Evolutionary conservation across 2,797 vertebrate species (phyloP).

Genomic region (Decapterus maruadsi): DNA sequence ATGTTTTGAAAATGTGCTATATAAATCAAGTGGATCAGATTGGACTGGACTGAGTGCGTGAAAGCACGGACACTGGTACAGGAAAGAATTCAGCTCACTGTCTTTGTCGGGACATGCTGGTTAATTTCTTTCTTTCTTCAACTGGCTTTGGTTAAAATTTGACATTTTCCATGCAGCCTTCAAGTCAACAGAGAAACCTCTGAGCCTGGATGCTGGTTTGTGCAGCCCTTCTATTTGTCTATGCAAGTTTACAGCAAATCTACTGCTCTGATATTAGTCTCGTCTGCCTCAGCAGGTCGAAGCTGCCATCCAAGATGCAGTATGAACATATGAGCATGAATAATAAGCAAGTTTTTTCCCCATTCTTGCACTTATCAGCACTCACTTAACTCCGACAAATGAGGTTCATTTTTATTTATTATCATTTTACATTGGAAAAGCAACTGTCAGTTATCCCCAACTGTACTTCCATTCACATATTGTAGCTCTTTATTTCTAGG

Average conservation of each 20-base stretch:
- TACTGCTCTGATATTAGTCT: neutral
- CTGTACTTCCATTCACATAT: constrained; percentile 83
- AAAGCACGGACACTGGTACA: too few relatives aligned
- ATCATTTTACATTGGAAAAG: constrained; percentile 87
- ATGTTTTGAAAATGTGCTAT: too few relatives aligned
- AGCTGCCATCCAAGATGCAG: neutral
- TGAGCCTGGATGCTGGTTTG: neutral
- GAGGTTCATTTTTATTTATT: constrained; percentile 81
- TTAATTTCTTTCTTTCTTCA: neutral
- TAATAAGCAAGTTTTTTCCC: too few relatives aligned
- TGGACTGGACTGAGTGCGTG: too few relatives aligned
- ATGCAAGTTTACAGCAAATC: neutral
- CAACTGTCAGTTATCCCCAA: constrained; percentile 77
- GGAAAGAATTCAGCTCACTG: too few relatives aligned
- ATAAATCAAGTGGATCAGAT: too few relatives aligned
- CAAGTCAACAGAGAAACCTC: neutral
- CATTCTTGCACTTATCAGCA: neutral
- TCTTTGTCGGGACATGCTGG: neutral
- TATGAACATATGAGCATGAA: neutral
- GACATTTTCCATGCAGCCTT: neutral
- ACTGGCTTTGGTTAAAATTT: neutral
- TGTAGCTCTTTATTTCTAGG: constrained; percentile 84
- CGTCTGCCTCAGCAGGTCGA: neutral
- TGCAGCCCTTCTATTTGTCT: neutral
- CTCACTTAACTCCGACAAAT: constrained; percentile 47